Evolutionary conservation across 2,888 invertebrate genomes (phyloP), one percentile per base, ranked within the genome.

Genomic region (Cataglyphis livida): DNA sequence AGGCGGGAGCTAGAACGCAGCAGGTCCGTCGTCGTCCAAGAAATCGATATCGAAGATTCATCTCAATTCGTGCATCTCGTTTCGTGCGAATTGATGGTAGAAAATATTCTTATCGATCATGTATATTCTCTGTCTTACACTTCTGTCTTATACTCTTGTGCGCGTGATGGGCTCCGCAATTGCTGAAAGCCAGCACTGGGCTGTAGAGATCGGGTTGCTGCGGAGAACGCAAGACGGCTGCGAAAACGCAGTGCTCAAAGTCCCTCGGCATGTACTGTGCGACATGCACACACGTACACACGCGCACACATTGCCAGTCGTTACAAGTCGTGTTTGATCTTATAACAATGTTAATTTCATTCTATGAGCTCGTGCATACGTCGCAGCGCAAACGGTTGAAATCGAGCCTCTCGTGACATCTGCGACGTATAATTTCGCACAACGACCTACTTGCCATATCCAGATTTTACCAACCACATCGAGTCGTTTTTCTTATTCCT

Each of bases 371-470:
- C 48, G 59, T 44, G 78, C 59, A 68, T 78, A 78, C 57, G 21
- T 59, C 21, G 78, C 68, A n/a, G 38, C 25, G 65, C 75, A 76
- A 78, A 78, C 44, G 59, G 78, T 68, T 78, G 78, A 78, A 78
- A 78, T 78, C 70, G 78, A 68, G 70, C 78, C 78, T 78, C 78
- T 68, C 78, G 78, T 78, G 78, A 78, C 78, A 78, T 78, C 57
- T 44, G 70, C 70, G 78, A 68, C 59, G 35, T 78, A 28, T 70
- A 78, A 78, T 78, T 78, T 78, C 44, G 59, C 44, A 66, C 68
- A 59, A 59, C 57, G 78, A 70, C 78, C 78, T 44, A 78, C 59
- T 70, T 70, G 68, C 68, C 41, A 32, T 41, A 44, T 59, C 12
- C 68, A 70, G 78, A 78, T 78, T 78, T 78, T 70, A 78, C 68